Conservation (phyloP, 2,888 invertebrate genomes). For the Stratiomys singularior region DNA sequence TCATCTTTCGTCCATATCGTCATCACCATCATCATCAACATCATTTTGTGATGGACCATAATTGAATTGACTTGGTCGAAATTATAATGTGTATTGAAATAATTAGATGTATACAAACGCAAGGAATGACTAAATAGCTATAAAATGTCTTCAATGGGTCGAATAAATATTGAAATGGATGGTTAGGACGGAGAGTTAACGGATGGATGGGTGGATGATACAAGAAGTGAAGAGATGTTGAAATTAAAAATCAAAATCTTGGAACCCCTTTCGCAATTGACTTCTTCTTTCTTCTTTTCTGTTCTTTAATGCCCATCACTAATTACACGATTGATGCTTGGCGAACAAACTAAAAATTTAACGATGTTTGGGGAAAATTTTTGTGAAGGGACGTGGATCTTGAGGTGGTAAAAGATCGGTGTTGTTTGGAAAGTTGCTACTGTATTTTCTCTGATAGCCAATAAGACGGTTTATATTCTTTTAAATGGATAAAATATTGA, state of each 20-base stretch:
- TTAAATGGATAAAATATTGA: too few species aligned
- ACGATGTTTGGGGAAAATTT: background rate
- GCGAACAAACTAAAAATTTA: constrained; percentile 15
- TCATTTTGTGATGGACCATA: background rate
- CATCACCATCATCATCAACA: constrained; percentile 10
- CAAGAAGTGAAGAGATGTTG: background rate
- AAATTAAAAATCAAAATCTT: background rate
- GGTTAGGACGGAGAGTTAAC: background rate
- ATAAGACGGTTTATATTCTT: too few species aligned
- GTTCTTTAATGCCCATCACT: constrained; percentile 30
- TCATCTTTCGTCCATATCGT: too few species aligned
- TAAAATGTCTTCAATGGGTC: background rate
- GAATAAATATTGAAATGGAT: background rate
- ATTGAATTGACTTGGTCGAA: constrained; percentile 36
- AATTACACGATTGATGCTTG: constrained; percentile 26
- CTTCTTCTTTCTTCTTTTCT: too few species aligned
- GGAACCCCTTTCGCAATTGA: constrained; percentile 19
- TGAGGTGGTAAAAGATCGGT: too few species aligned
- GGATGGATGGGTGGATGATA: background rate
- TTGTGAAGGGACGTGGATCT: too few species aligned
- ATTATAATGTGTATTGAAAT: constrained; percentile 22
- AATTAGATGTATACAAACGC: constrained; percentile 25
- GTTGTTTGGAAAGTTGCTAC: too few species aligned
- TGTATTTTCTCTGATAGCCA: too few species aligned
- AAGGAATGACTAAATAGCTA: constrained; percentile 13